Base-by-base conservation (phyloP, 1,140 invertebrate species). In the Lutraria rhynchaena region DNA sequence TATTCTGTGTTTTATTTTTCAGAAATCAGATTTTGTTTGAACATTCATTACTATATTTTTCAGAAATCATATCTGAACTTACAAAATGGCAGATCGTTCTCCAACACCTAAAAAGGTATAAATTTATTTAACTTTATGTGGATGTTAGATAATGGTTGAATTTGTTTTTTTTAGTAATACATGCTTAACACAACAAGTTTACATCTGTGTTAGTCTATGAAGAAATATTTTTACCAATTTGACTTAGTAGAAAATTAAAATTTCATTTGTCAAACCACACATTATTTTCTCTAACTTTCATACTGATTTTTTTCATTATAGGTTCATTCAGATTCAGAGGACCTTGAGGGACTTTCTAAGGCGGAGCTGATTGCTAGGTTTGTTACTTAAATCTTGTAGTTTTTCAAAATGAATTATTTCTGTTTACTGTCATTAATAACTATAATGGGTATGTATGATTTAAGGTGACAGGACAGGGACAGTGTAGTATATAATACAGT, bases 71-170 rank as follows among this genome's bases (percentile, higher is more conserved):
- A n/a, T n/a, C n/a, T n/a, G n/a, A n/a, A n/a, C n/a, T n/a, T n/a
- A n/a, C n/a, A n/a, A n/a, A 13, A 90, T 90, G 87, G 83, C 88
- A 24, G 89, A 89, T 13, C 81, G 84, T 27, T 83, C 86, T 24
- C 73, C 86, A 27, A 87, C 88, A 63, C 87, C 88, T 19, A 90
- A 90, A 77, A 87, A 85, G 88, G 89, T 89, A 53, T 44, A 44
- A 92, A 75, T 90, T 91, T 81, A 93, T 93, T 85, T 94, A 90
- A 60, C 33, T 7, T 1, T 7, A 35, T 11, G n/a, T 13, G 27
- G 19, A 41, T 55, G 35, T 29, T 9, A 73, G 5, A 33, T 22
- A 37, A 33, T 24, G 57, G n/a, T 55, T 73, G 11, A 35, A 44
- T 13, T 41, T 27, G 53, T 73, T 35, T 31, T 55, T 73, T 53